phyloP scores from a whole-genome alignment of 2,888 invertebrate species.

The Campoplex capitator region DNA sequence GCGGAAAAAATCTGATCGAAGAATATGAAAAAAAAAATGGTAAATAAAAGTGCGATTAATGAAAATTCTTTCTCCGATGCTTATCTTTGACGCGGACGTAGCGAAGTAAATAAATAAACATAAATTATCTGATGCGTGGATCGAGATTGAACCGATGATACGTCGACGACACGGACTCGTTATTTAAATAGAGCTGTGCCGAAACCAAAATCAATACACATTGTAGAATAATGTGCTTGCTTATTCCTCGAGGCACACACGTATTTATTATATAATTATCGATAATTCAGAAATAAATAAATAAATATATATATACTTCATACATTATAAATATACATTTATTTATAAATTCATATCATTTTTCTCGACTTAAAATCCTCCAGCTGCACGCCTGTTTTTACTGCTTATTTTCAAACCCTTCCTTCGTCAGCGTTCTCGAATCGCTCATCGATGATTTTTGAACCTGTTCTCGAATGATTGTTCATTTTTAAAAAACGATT shows the following conservation, averaged over 20 bases:
- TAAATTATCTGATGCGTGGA: constrained; percentile 5
- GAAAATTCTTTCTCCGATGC: neutral
- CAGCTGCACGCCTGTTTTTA: too few relatives aligned
- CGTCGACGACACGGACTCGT: constrained; percentile 25
- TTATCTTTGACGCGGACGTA: neutral
- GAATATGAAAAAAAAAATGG: neutral
- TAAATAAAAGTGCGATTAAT: neutral
- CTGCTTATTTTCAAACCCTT: too few relatives aligned
- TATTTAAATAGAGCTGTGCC: constrained; percentile 13
- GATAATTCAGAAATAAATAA: constrained; percentile 26
- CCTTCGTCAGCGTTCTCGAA: too few relatives aligned
- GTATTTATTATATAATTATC: constrained; percentile 47
- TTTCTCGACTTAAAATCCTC: neutral
- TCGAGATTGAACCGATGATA: constrained; percentile 3
- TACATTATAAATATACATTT: constrained; percentile 25
- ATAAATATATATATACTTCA: constrained; percentile 42
- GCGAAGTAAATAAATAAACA: neutral
- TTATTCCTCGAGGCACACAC: constrained; percentile 52
- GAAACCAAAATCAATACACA: constrained; percentile 25
- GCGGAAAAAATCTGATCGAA: neutral
- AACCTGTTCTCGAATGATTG: too few relatives aligned
- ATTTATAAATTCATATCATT: constrained; percentile 33
- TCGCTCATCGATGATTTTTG: too few relatives aligned
- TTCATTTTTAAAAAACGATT: too few relatives aligned
- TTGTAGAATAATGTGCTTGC: constrained; percentile 46